phyloP scores from a whole-genome alignment of 2,888 invertebrate species.

The Agonopterix subpropinquella region DNA sequence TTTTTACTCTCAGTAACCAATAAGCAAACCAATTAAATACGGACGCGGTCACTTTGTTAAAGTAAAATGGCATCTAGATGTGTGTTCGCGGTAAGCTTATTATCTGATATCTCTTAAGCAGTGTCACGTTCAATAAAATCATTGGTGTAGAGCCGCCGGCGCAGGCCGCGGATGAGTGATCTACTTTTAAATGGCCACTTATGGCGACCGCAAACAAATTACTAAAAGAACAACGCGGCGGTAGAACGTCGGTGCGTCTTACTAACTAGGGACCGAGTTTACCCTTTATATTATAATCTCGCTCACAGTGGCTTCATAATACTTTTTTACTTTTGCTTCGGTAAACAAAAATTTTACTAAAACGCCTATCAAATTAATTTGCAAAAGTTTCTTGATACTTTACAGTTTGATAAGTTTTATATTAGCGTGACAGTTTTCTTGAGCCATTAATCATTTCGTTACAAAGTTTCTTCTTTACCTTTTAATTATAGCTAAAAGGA shows the following conservation, averaged over 20 bases:
- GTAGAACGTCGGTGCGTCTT: constrained; percentile 20
- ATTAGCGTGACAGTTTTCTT: background rate
- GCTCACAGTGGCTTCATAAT: constrained; percentile 13
- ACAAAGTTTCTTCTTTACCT: background rate
- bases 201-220: constrained; percentile 53
- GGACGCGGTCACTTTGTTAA: constrained; percentile 38
- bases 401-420: no score
- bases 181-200: constrained; percentile 56
- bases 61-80: constrained; percentile 51
- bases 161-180: constrained; percentile 42
- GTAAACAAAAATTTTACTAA: no score
- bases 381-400: background rate
- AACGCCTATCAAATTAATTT: background rate
- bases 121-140: constrained; percentile 61
- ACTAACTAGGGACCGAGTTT: constrained; percentile 29
- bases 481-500: background rate
- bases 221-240: constrained; percentile 35
- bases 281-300: constrained; percentile 16
- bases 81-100: constrained; percentile 44
- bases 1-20: no score
- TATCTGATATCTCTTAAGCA: constrained; percentile 59
- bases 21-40: constrained; percentile 51
- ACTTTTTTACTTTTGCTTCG: background rate
- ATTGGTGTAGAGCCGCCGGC: constrained; percentile 32
- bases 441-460: background rate